Evolutionary conservation across 1,140 invertebrate species (phyloP).

Genomic region (Atta colombica): DNA sequence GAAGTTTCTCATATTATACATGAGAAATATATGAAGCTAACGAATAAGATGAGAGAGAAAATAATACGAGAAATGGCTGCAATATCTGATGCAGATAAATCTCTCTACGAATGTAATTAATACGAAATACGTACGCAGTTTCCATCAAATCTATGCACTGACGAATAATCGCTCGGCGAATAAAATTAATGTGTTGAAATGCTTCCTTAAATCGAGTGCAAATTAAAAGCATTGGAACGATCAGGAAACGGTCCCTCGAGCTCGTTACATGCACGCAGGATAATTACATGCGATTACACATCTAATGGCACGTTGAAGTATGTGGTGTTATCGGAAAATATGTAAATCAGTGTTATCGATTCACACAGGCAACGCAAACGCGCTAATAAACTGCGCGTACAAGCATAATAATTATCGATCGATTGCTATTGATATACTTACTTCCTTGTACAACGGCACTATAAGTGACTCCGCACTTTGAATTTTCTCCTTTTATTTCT

Average conservation of each 20-base stretch:
- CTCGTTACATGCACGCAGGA: constrained; percentile 23
- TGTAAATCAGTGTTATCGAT: constrained; percentile 75
- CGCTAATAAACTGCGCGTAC: constrained; percentile 49
- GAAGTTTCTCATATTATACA: no score
- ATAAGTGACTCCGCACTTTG: not conserved
- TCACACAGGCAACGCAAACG: constrained; percentile 10
- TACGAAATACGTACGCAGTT: not conserved
- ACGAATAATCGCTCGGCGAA: constrained; percentile 3
- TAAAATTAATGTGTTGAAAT: constrained; percentile 19
- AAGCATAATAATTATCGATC: constrained; percentile 59
- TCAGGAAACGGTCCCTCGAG: constrained; percentile 22
- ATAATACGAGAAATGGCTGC: no score
- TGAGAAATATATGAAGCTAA: no score
- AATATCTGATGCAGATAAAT: no score
- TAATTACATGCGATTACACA: constrained; percentile 73
- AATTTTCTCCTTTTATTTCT: constrained; percentile 7
- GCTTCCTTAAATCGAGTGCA: constrained; percentile 40
- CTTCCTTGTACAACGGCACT: constrained; percentile 23
- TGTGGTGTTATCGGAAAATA: constrained; percentile 72
- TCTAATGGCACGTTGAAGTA: constrained; percentile 63
- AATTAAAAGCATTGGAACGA: constrained; percentile 48
- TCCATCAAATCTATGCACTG: not conserved
- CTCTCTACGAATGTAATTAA: not conserved
- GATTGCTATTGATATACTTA: constrained; percentile 48
- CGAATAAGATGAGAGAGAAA: no score